Base-by-base conservation (phyloP, 2,888 invertebrate genomes). In the Ceriagrion tenellum region DNA sequence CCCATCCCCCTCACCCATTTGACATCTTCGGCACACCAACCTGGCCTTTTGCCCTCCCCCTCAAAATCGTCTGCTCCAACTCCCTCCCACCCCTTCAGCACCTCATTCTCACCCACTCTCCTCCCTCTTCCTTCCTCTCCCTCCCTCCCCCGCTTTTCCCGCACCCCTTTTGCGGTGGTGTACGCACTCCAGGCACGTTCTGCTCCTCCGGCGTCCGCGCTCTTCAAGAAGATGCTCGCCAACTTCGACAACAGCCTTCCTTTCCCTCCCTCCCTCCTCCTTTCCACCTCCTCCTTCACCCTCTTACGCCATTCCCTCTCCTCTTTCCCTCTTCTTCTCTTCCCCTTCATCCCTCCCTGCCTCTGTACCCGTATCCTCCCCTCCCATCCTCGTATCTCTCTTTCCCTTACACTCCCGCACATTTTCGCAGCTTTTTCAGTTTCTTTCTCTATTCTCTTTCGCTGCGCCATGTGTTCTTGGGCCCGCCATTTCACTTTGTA, bases 191-290 rank as follows among this genome's bases (percentile, higher is more conserved):
- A 81, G 35, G 81, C 81, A 81, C 81, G 81, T 81, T 81, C 81
- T 81, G 81, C 30, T 81, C 81, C 81, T 81, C 81, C 81, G 81
- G 81, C 69, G 69, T 18, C 81, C 81, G 81, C 81, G 81, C 81
- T 81, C 81, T 18, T 81, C 81, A 81, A 81, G 35, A 18, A 81
- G 35, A 35, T 18, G 81, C 81, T 81, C 81, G 81, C 81, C 81
- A 81, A 81, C 81, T 81, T 81, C 81, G 81, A 81, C 81, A 81
- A 81, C 81, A 81, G n/a, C 81, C 81, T 30, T 35, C 35, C 30
- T 81, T 35, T 35, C 81, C 16, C 16, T 35, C 10, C 35, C 30
- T n/a, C 12, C 13, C 35, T 35, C 10, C 81, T 81, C 35, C 13
- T n/a, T 35, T 3, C 35, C 81, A 35, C 81, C 81, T 6, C 2